Evolutionary conservation across 2,888 invertebrate genomes (phyloP), one percentile per base, ranked within the genome.

Genomic region (Andrena haemorrhoa): DNA sequence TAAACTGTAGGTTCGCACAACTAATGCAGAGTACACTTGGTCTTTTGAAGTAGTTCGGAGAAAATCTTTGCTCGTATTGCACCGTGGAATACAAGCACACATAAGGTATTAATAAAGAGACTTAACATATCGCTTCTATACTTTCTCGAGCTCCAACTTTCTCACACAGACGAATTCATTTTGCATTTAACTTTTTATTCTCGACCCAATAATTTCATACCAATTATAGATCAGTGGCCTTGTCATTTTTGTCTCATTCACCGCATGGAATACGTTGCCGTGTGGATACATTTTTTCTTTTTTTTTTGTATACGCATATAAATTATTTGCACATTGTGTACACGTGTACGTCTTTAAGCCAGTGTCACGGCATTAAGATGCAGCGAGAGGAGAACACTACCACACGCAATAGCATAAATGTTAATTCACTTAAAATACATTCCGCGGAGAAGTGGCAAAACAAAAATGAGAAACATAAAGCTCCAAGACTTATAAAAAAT

Each of bases 281-380:
- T 91, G 91, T 91, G 91, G 91, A 91, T 91, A 91, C 91, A 91
- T 91, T 91, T 91, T 90, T 85, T 88, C 1, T 23, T 23, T 23
- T 85, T 29, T 91, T 91, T 89, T 85, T 86, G 80, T 23, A 71
- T 61, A 66, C 33, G 31, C 41, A 35, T 51, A 53, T 73, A 78
- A 41, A 56, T 16, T 64, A 75, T 70, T 29, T 65, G 49, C 35
- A 61, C 41, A 47, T 72, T 41, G 41, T 16, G 16, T 16, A 41
- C 41, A 41, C 41, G 16, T 68, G 58, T 79, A 70, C n/a, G 31
- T 69, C 58, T 74, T 65, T 8, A 71, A 70, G 71, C 77, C 83
- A 77, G 83, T 83, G 83, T 77, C 81, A 81, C 73, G 76, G 81
- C 81, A 65, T 74, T 81, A 53, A 77, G 77, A 75, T 77, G 69